Evolutionary conservation across 1,140 invertebrate species (phyloP).

Genomic region (Sesamia nonagrioides): DNA sequence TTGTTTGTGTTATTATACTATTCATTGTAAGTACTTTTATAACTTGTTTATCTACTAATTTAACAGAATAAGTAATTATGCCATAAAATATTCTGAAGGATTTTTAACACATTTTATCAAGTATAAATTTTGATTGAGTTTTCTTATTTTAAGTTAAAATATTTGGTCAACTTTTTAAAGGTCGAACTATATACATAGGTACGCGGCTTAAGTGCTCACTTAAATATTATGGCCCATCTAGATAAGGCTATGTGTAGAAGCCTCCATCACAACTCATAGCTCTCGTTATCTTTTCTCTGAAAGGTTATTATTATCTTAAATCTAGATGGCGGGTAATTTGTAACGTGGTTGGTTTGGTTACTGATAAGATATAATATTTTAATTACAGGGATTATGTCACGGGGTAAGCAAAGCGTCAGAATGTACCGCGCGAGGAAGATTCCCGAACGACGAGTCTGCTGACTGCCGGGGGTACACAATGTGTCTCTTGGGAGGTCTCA

Average conservation of each 20-base stretch:
- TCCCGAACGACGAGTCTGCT: constrained; percentile 65
- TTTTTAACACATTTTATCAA: no score
- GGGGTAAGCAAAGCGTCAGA: constrained; percentile 53
- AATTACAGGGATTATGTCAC: constrained; percentile 65
- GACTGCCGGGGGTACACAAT: constrained; percentile 76
- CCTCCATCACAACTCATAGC: constrained; percentile 2
- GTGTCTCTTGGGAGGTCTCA: constrained; percentile 63
- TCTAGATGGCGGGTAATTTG: constrained; percentile 20
- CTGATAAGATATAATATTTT: constrained; percentile 49
- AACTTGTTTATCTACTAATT: no score
- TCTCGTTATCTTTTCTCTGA: constrained; percentile 14
- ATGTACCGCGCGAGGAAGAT: constrained; percentile 71
- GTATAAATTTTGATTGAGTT: no score
- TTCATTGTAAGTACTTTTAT: constrained; percentile 8
- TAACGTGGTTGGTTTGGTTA: neutral
- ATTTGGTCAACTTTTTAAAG: no score
- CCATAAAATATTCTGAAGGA: no score
- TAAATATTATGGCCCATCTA: neutral
- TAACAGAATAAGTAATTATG: no score
- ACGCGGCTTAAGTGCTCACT: no score
- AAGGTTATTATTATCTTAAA: constrained; percentile 33
- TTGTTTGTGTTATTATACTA: constrained; percentile 5
- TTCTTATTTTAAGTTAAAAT: no score
- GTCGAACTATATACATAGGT: no score
- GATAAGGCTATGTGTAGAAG: neutral